Base-by-base conservation (phyloP, 2,888 invertebrate genomes). In the Polia nebulosa region DNA sequence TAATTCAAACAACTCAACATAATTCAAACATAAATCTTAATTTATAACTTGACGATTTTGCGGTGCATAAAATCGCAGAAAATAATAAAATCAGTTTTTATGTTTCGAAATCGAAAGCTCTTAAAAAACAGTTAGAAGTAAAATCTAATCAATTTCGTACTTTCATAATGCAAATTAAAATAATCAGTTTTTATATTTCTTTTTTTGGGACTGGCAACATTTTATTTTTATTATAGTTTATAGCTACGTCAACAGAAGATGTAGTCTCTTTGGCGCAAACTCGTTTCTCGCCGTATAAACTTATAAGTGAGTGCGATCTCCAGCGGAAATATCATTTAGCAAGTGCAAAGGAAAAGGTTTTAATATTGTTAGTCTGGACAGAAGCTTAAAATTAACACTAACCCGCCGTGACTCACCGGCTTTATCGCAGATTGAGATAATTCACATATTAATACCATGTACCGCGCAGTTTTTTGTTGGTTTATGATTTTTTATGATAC, bases 311-410 rank as follows among this genome's bases (percentile, higher is more conserved):
- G 61, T 78, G 81, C 76, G 77, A 84, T 85, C 80, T 82, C 66
- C 80, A 78, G 69, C 85, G 89, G 89, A 90, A 86, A 87, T 84
- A 73, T 77, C 75, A 85, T 80, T 90, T 88, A 89, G 81, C 83
- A 81, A 82, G 80, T 82, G 72, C 61, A 78, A 81, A 82, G 74
- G 80, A 82, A 83, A 74, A 77, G 63, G 56, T 78, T 72, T 59
- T 78, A 72, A 55, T 57, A 65, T 57, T 60, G 55, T 64, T 13
- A 55, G 74, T 80, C 61, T 72, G 60, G 57, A 7, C 67, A 60
- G 66, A 49, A 64, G 49, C 27, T 65, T 53, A 29, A 65, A 68
- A 74, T 74, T 65, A 80, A 73, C 68, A 65, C 64, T 41, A 41
- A 11, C 52, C 13, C 17, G 3, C 32, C 9, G 36, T 79, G 81